Evolutionary conservation across 2,888 invertebrate genomes (phyloP).

Genomic region (Sabellastarte sp.): DNA sequence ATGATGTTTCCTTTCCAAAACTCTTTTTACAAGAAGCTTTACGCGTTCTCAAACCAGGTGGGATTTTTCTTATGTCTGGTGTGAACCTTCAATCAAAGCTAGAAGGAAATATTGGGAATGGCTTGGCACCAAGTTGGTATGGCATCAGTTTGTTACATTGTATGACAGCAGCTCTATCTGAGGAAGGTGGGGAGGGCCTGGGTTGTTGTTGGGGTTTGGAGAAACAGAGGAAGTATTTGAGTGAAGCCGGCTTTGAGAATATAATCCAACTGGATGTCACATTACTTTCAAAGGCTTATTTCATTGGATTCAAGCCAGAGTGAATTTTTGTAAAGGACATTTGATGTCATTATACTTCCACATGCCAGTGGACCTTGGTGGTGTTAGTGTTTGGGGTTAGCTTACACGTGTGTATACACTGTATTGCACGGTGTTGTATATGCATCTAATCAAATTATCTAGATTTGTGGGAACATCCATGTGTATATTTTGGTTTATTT

Average conservation of each 20-base stretch:
- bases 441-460: too few species aligned
- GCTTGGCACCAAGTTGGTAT: slow-evolving; percentile 3
- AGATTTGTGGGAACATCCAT: too few species aligned
- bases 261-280: neutral
- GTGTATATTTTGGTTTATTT: too few species aligned
- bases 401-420: too few species aligned
- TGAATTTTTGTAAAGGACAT: too few species aligned
- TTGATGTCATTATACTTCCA: too few species aligned
- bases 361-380: too few species aligned
- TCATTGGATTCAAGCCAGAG: too few species aligned
- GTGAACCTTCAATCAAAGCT: slow-evolving; percentile 5
- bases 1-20: slow-evolving; percentile 15
- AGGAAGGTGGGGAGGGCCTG: slow-evolving; percentile 10
- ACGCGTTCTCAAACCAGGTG: slow-evolving; percentile 12
- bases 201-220: slow-evolving; percentile 16
- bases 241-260: slow-evolving; percentile 13
- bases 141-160: slow-evolving; percentile 12
- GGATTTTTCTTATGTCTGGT: slow-evolving; percentile 10
- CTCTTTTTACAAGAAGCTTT: slow-evolving; percentile 7
- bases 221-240: slow-evolving; percentile 3
- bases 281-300: too few species aligned
- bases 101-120: neutral
- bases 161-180: slow-evolving; percentile 11
- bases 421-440: too few species aligned
- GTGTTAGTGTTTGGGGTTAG: too few species aligned